Conservation (phyloP, 2,113 vertebrate species). For the Heterotilapia buettikoferi region DNA sequence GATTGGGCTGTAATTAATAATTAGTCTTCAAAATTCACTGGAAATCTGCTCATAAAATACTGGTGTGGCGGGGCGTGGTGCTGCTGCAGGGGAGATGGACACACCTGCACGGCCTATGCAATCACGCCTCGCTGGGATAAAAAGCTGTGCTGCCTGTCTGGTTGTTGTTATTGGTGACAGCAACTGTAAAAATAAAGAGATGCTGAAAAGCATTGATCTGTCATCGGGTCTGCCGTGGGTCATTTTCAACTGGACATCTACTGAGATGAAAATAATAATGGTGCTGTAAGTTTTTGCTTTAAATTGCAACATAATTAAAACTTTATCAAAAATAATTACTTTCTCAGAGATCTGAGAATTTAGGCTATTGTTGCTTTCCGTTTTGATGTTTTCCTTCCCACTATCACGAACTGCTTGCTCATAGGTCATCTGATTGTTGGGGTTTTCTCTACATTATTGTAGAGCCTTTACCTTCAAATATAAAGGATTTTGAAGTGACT, state of each 20-base stretch:
- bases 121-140: background rate
- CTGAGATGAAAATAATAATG: rapidly evolving
- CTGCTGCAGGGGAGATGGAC: background rate
- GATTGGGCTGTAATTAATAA: background rate
- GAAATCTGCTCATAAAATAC: background rate
- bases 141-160: background rate
- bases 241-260: background rate
- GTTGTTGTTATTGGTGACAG: background rate
- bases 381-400: background rate
- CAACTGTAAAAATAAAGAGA: background rate
- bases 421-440: background rate
- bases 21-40: background rate
- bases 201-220: background rate
- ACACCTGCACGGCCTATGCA: background rate
- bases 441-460: background rate
- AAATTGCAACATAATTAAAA: background rate
- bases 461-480: background rate
- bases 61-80: background rate
- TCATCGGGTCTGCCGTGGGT: background rate
- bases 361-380: background rate
- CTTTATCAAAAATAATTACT: background rate
- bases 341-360: background rate
- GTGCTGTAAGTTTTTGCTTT: background rate
- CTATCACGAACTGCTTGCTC: background rate
- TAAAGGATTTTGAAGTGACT: background rate